Percentiles rank a stretch among this genome's conserved stretches.
These are phyloP conservation scores for Myiothlypis chrysogaster DNA, from an alignment of 2,797 vertebrate genomes.

Conservation along the genomic window DNA sequence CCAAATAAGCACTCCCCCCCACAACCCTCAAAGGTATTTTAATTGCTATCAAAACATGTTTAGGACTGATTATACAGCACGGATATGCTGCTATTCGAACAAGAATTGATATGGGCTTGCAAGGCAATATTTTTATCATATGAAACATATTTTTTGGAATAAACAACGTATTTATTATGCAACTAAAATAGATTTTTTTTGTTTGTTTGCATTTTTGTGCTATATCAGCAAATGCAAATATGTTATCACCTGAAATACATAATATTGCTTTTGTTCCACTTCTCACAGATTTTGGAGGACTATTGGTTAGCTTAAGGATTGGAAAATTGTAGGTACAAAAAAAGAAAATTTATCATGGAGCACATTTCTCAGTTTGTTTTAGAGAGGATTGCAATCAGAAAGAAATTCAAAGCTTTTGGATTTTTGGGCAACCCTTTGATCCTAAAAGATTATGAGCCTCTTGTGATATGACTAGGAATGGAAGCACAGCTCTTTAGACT, in stretches of 20 bases:
- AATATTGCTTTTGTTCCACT: not conserved
- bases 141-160: not conserved
- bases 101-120: not conserved
- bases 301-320: not conserved
- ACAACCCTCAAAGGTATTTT: not conserved
- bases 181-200: not conserved
- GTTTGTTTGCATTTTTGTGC: not conserved
- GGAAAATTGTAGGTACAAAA: not conserved
- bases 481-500: not conserved
- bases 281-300: not conserved
- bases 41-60: not conserved
- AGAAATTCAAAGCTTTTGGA: not conserved
- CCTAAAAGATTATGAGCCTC: not conserved
- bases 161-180: not conserved
- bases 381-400: not conserved
- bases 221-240: not conserved
- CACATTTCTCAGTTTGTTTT: not conserved
- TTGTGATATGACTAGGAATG: not conserved
- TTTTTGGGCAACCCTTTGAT: not conserved
- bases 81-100: not conserved
- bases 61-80: not conserved
- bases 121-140: not conserved
- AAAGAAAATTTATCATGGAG: not conserved
- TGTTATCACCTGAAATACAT: not conserved
- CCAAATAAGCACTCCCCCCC: accelerated